Evolutionary conservation across 2,888 invertebrate species (phyloP).

Genomic region (Drosophila neonasuta): DNA sequence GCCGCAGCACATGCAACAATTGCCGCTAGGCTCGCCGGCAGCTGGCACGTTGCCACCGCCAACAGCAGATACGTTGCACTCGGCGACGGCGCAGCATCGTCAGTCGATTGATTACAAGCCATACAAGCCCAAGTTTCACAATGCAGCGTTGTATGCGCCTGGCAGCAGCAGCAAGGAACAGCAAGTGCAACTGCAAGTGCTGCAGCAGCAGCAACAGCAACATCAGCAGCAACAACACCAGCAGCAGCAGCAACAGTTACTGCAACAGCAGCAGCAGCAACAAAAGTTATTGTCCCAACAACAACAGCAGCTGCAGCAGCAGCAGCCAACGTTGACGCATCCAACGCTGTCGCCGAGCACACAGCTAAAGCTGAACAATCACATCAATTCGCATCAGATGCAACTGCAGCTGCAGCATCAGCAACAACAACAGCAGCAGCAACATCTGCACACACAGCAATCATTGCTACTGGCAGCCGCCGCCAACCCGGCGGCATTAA

Average conservation of each 20-base stretch:
- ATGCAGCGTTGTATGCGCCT: conserved; percentile 84
- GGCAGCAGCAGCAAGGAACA: conserved; percentile 63
- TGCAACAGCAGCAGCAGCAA: conserved; percentile 49
- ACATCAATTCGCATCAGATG: conserved; percentile 79
- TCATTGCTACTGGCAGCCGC: conserved; percentile 56
- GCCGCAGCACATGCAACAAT: conserved; percentile 68
- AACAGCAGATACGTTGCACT: conserved; percentile 53
- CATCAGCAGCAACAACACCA: conserved; percentile 46
- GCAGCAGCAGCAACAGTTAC: conserved; percentile 38
- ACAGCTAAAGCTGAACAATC: conserved; percentile 78
- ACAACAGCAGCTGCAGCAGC: conserved; percentile 49
- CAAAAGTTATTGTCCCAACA: conserved; percentile 45
- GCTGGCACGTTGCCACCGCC: conserved; percentile 77
- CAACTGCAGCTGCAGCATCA: conserved; percentile 74
- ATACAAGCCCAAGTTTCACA: conserved; percentile 90
- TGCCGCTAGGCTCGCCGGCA: conserved; percentile 79
- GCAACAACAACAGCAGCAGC: conserved; percentile 41
- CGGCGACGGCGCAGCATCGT: conserved; percentile 65
- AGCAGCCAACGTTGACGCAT: conserved; percentile 56
- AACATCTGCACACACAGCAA: conserved; percentile 62
- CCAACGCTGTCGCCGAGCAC: conserved; percentile 79
- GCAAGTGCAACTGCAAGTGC: conserved; percentile 55
- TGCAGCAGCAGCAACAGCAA: conserved; percentile 34
- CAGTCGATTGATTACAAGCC: conserved; percentile 83
- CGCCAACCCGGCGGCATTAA: conserved; percentile 43